Evolutionary conservation across 2,888 invertebrate species (phyloP), one percentile per base, ranked within the genome.

Genomic region (Allacma fusca): DNA sequence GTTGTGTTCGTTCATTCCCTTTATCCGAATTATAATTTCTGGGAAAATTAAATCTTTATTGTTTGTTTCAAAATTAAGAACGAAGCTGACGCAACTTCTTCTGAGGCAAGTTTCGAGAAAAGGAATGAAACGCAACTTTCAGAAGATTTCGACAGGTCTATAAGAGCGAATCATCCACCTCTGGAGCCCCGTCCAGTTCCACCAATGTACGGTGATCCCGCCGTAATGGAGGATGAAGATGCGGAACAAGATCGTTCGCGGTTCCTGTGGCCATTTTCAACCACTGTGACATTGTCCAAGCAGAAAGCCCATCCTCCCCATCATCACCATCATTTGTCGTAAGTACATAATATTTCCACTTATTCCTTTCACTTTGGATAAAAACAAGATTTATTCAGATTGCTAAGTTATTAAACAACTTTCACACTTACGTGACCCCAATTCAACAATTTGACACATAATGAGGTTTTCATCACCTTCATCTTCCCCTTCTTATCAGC

Each of bases 241-340:
- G 80, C 76, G 7, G 77, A 80, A 59, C 73, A 71, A 19, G 81
- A 80, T 5, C 81, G 81, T 71, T 76, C 80, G 7, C 73, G 83
- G 13, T 72, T 80, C 21, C 57, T 83, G 1, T 83, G 83, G 83
- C 83, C 83, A 1, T 82, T 83, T 65, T 81, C 81, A 16, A 80
- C 82, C 2, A 29, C 57, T 9, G 71, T 76, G 64, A 76, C 76
- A 5, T 67, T 77, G 68, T 34, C 72, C 24, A 77, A 77, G 59
- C 50, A 29, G 1, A 73, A 77, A 26, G 29, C n/a, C 13, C 43
- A 21, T 21, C 67, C 12, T 1, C 72, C 24, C 28, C 68, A 24
- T 9, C 77, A 72, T 72, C 62, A 29, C 4, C 77, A 71, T 72
- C 19, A 2, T 68, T 28, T 68, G 21, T 68, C 77, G 77, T 77